Evolutionary conservation across 2,797 vertebrate species (phyloP).

Genomic region (Lates japonicus): DNA sequence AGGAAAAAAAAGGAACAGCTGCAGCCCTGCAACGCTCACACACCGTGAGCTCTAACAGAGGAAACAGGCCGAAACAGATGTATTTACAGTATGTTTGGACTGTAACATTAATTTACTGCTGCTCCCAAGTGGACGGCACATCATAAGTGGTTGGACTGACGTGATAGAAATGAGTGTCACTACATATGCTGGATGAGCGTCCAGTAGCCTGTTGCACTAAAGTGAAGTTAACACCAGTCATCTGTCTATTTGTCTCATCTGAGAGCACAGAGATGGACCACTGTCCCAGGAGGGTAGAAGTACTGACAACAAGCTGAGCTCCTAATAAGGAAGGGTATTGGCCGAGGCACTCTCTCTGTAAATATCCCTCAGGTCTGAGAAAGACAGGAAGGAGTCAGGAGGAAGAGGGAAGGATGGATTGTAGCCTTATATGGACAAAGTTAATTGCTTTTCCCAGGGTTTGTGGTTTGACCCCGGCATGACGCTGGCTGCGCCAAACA

Average conservation of each 20-base stretch:
- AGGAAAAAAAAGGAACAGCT: constrained; percentile 65
- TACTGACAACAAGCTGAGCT: constrained; percentile 84
- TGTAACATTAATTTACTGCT: constrained; percentile 57
- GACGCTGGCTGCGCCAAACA: constrained; percentile 71
- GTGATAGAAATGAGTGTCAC: constrained; percentile 20
- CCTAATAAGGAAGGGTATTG: constrained; percentile 89
- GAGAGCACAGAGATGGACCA: constrained; percentile 77
- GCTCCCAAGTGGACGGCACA: constrained; percentile 61
- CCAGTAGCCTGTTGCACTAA: constrained; percentile 33
- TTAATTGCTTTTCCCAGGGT: constrained; percentile 88
- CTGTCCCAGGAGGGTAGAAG: constrained; percentile 82
- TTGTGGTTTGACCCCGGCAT: constrained; percentile 83
- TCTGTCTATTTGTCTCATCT: constrained; percentile 85
- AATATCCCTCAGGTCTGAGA: constrained; percentile 89
- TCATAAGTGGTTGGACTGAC: constrained; percentile 51
- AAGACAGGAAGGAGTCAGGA: constrained; percentile 82
- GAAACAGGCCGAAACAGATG: constrained; percentile 51
- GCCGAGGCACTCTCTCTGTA: constrained; percentile 83
- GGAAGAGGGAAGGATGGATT: constrained; percentile 89
- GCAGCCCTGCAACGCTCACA: constrained; percentile 63
- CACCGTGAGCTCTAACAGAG: constrained; percentile 48
- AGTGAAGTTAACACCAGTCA: constrained; percentile 52
- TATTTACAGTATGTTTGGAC: constrained; percentile 66
- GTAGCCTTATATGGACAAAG: constrained; percentile 90
- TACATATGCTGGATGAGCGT: constrained; percentile 20